Conservation (phyloP, 2,113 vertebrate genomes). For the Myodes glareolus region DNA sequence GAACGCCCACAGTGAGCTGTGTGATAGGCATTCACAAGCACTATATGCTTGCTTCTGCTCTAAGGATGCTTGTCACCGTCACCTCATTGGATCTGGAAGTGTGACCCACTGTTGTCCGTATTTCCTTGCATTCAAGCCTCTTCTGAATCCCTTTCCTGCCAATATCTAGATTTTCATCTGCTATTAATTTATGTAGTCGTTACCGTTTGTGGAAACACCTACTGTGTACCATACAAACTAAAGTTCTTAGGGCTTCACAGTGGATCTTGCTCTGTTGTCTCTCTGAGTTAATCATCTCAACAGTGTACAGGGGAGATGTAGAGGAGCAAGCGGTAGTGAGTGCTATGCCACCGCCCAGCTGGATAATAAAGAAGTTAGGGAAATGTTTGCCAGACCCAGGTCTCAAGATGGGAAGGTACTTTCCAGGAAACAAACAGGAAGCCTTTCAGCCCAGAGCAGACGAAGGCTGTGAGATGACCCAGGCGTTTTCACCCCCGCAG, state of each 20-base stretch:
- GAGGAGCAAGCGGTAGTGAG: neutral
- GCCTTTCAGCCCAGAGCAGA: neutral
- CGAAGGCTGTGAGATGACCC: neutral
- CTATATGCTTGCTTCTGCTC: neutral
- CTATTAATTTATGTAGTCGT: neutral
- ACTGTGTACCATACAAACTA: neutral
- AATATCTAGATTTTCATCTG: neutral
- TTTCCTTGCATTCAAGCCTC: neutral
- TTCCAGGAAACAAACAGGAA: slow-evolving; percentile 9
- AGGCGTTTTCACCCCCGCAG: slow-evolving; percentile 81
- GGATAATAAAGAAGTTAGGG: neutral
- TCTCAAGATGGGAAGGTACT: neutral
- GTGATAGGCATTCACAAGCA: neutral
- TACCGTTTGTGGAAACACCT: neutral
- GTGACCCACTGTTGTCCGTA: neutral
- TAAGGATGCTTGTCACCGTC: too few species aligned
- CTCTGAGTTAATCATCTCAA: neutral
- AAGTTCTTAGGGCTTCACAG: neutral
- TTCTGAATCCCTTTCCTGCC: neutral
- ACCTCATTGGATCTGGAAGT: neutral
- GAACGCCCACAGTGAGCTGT: neutral
- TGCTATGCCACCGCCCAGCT: neutral
- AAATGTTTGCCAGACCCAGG: neutral
- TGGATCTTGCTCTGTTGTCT: neutral
- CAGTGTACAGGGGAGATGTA: neutral